Base-by-base conservation (phyloP, 2,888 invertebrate genomes). In the Caenorhabditis sp. region DNA sequence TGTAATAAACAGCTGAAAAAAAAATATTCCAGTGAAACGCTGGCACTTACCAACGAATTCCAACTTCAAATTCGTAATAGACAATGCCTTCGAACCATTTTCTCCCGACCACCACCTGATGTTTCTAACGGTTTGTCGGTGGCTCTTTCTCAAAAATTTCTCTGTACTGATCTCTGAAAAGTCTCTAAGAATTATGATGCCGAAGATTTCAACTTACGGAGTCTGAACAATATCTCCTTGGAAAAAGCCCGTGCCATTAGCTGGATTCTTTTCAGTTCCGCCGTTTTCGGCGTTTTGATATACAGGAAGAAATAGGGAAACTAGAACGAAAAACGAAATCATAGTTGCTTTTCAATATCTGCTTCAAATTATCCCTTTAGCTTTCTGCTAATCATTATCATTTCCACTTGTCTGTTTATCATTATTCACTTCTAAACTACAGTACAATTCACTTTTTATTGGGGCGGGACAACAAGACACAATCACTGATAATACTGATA, bases 401-500 rank as follows among this genome's bases (percentile, higher is more conserved):
- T 35, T 13, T 35, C 35, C 35, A 35, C 35, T 35, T 13, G 9
- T 7, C 35, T 35, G 11, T 13, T 35, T 35, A 7, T 9, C 35
- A 35, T 35, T 35, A n/a, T n/a, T n/a, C n/a, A n/a, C n/a, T 6
- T 37, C n/a, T 4, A 37, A 13, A n/a, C 7, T 6, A 13, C 7
- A 37, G 4, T 17, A 2, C n/a, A 41, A 17, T 13, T 9, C 5
- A 41, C n/a, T 15, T 2, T 43, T 43, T 22, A 43, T 43, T 22
- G 22, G 5, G 5, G 6, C 1, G 2, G 5, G 11, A 20, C n/a
- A n/a, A n/a, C n/a, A n/a, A n/a, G 4, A 35, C 50, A 53, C 3
- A 8, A 20, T 65, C 22, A 65, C 30, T 27, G 55, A 48, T 65
- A 65, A 22, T 65, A 65, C 65, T 65, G 46, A 55, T 65, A 65